Evolutionary conservation across 2,797 vertebrate genomes (phyloP).

Genomic region (Falco cherrug): DNA sequence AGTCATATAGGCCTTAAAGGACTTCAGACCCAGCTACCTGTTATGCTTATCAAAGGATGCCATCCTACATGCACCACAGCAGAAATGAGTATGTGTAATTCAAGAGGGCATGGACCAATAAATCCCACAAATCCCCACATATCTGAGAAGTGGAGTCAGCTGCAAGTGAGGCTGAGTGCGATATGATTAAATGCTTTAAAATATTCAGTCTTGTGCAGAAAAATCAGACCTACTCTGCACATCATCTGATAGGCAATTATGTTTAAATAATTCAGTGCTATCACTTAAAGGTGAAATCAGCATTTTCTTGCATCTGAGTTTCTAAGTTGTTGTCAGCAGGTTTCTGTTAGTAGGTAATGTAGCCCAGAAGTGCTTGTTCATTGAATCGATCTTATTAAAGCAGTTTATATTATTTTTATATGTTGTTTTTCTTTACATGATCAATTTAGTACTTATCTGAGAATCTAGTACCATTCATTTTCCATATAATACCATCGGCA

Average conservation of each 20-base stretch:
- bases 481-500: not conserved
- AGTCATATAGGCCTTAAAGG: not conserved
- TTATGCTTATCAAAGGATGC: not conserved
- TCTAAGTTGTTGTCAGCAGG: not conserved
- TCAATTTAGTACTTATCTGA: not conserved
- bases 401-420: not conserved
- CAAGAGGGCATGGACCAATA: not conserved
- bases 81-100: not conserved
- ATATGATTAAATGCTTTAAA: slow-evolving; percentile 44
- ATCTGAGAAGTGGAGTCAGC: slow-evolving; percentile 21
- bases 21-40: not conserved
- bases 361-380: not conserved
- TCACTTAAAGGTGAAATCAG: slow-evolving; percentile 35
- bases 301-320: not conserved
- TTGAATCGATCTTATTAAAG: not conserved
- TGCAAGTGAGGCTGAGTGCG: not conserved
- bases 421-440: not conserved
- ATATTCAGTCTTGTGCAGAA: slow-evolving; percentile 34
- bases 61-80: not conserved
- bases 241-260: slow-evolving; percentile 38
- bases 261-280: slow-evolving; percentile 42
- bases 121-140: not conserved
- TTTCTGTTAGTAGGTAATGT: not conserved
- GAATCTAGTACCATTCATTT: not conserved
- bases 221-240: slow-evolving; percentile 20